Evolutionary conservation across 2,888 invertebrate genomes (phyloP).

Genomic region (Pachliopta kotzebuea): DNA sequence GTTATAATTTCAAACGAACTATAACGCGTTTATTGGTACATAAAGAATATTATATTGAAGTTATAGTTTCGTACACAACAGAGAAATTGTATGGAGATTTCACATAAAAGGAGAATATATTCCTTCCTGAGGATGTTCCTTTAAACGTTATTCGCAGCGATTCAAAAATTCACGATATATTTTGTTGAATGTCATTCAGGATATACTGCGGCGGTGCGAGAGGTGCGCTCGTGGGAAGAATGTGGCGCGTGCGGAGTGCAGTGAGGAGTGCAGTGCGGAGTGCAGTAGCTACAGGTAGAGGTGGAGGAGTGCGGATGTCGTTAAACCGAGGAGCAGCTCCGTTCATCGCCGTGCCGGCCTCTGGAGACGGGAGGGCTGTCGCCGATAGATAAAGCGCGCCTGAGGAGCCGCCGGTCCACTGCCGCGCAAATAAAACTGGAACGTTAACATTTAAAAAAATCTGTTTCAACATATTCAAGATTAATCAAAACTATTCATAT

Average conservation of each 20-base stretch:
- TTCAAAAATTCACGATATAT: slow-evolving; percentile 26
- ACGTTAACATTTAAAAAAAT: neutral
- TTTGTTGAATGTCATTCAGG: slow-evolving; percentile 26
- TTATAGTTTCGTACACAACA: no score
- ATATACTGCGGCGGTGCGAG: slow-evolving; percentile 17
- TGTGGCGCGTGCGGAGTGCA: slow-evolving; percentile 7
- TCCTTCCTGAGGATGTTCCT: slow-evolving; percentile 3
- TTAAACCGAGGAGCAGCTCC: slow-evolving; percentile 32
- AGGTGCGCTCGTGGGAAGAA: slow-evolving; percentile 17
- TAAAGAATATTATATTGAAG: no score
- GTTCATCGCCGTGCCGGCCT: slow-evolving; percentile 32
- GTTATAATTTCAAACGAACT: no score
- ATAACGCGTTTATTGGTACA: no score
- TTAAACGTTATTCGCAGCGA: slow-evolving; percentile 15
- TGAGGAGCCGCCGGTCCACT: slow-evolving; percentile 35
- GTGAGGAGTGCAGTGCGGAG: slow-evolving; percentile 2
- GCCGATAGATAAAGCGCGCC: slow-evolving; percentile 45
- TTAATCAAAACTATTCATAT: no score
- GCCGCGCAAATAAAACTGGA: slow-evolving; percentile 27
- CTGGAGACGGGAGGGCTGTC: slow-evolving; percentile 37
- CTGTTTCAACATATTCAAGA: no score
- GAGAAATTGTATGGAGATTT: no score
- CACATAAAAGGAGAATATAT: neutral
- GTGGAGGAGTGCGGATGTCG: slow-evolving; percentile 15
- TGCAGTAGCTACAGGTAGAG: slow-evolving; percentile 20